Evolutionary conservation across 2,888 invertebrate genomes (phyloP).

Genomic region (Cecidostiba fungosa): DNA sequence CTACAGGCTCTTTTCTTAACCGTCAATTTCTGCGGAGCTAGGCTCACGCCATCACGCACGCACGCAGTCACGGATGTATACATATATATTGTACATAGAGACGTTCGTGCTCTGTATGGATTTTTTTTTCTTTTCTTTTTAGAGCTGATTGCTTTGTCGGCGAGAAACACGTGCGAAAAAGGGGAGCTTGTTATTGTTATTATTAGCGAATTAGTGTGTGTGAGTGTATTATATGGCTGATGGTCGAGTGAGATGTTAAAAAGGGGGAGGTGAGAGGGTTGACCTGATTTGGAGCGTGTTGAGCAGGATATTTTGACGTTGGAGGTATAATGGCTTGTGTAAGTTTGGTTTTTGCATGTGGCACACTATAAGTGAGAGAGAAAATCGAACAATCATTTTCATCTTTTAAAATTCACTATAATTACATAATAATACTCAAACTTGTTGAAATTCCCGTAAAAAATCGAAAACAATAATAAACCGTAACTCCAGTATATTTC

Average conservation of each 20-base stretch:
- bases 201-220: not conserved
- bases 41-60: conserved; percentile 58
- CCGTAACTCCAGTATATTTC: not conserved
- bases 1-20: conserved; percentile 68
- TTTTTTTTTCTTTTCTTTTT: not conserved
- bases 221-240: not conserved
- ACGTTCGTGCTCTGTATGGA: not conserved
- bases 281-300: not conserved
- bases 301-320: not conserved
- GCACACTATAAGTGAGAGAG: no score
- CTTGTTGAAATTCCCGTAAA: no score
- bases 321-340: not conserved
- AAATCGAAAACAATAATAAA: not conserved
- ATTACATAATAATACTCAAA: no score
- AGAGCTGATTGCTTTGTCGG: conserved; percentile 6
- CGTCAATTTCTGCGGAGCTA: conserved; percentile 69
- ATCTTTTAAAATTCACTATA: no score
- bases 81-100: not conserved
- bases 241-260: not conserved
- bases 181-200: not conserved
- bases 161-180: not conserved
- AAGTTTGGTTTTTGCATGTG: not conserved
- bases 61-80: not conserved
- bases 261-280: not conserved
- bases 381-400: no score